Conservation (phyloP, 2,888 invertebrate genomes). For the Pharmacophagus antenor region DNA sequence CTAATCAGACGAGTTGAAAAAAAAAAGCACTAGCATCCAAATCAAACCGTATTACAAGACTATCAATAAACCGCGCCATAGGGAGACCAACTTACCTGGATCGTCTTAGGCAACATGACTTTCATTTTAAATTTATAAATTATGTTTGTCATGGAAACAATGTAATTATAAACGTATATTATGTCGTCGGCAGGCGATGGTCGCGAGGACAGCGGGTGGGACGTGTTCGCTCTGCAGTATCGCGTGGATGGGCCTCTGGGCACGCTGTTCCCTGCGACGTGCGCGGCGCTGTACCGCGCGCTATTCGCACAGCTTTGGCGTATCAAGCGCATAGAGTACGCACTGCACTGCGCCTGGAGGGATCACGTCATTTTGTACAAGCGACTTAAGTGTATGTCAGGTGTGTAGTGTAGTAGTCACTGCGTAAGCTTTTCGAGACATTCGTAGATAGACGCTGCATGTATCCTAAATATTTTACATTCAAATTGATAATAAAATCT, state of each 20-base stretch:
- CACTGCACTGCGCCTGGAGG: slow-evolving; percentile 90
- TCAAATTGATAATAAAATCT: no score
- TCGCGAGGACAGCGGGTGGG: slow-evolving; percentile 91
- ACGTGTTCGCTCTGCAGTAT: slow-evolving; percentile 93
- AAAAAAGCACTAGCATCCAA: no score
- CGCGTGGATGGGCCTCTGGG: slow-evolving; percentile 93
- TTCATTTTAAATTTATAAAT: not conserved
- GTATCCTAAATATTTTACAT: no score
- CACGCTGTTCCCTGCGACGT: slow-evolving; percentile 88
- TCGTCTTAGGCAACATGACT: not conserved
- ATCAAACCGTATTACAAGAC: no score
- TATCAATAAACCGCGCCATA: no score
- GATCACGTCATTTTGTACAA: slow-evolving; percentile 89
- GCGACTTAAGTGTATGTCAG: slow-evolving; percentile 84
- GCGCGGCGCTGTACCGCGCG: slow-evolving; percentile 87
- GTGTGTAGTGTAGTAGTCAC: slow-evolving; percentile 49
- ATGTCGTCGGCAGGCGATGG: slow-evolving; percentile 63
- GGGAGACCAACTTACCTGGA: no score
- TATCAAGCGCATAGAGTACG: slow-evolving; percentile 93
- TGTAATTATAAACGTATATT: not conserved
- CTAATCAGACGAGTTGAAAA: no score
- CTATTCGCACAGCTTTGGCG: slow-evolving; percentile 94
- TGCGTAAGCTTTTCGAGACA: not conserved
- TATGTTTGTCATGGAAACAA: not conserved
- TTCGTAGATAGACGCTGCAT: not conserved